phyloP scores from a whole-genome alignment of 2,113 vertebrate genomes.

The Daboia siamensis region DNA sequence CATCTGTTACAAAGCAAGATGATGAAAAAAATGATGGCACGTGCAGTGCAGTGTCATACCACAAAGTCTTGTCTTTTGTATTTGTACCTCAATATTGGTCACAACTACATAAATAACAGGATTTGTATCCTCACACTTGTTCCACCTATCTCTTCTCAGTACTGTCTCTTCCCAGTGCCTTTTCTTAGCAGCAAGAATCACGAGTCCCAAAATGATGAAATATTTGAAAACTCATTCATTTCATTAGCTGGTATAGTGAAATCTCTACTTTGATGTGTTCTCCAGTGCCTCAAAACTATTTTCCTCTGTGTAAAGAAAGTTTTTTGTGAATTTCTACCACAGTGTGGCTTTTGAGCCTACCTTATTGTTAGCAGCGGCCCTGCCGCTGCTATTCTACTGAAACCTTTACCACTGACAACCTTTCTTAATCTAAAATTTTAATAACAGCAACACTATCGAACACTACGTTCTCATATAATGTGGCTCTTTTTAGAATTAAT shows the following conservation, averaged over 20 bases:
- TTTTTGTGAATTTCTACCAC: background rate
- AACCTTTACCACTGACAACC: background rate
- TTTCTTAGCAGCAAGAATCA: background rate
- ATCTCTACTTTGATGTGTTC: background rate
- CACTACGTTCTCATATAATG: background rate
- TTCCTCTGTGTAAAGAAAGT: background rate
- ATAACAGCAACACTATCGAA: background rate
- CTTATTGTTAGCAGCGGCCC: background rate
- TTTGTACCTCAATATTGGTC: background rate
- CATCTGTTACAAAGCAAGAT: background rate
- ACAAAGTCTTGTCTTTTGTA: background rate
- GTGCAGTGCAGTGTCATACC: background rate
- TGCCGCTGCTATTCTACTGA: background rate
- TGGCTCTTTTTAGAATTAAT: background rate
- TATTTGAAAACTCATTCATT: background rate
- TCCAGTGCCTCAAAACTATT: background rate
- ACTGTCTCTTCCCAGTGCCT: background rate
- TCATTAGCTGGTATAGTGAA: background rate
- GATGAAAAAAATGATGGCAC: background rate
- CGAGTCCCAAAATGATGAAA: background rate
- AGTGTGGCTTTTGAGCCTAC: background rate
- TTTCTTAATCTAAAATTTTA: background rate
- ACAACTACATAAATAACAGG: background rate
- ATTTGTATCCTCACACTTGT: background rate
- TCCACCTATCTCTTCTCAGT: background rate